phyloP scores from a whole-genome alignment of 2,113 vertebrate genomes.

The Pteruthius melanotis region DNA sequence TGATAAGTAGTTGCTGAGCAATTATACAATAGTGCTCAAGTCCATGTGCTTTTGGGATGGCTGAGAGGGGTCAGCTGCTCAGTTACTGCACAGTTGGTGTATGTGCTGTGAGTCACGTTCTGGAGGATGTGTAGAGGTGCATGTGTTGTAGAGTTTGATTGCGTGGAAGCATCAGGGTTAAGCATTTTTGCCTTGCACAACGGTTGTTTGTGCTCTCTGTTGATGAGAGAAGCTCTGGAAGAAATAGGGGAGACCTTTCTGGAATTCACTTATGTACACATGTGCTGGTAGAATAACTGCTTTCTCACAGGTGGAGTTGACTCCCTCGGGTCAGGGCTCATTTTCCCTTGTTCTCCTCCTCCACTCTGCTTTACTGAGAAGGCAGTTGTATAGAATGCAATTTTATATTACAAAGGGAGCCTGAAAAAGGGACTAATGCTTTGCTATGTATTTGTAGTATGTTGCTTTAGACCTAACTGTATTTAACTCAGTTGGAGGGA shows the following conservation, averaged over 20 bases:
- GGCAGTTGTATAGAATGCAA: neutral
- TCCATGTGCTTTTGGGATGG: neutral
- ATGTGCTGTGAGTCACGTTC: neutral
- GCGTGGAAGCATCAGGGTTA: neutral
- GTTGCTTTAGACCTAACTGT: neutral
- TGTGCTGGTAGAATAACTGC: neutral
- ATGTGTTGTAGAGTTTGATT: neutral
- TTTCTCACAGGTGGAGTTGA: neutral
- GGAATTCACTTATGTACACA: neutral
- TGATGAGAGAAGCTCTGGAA: neutral
- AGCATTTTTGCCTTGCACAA: neutral
- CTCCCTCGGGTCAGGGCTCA: neutral
- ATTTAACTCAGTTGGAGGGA: neutral
- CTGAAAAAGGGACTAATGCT: neutral
- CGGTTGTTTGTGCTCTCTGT: neutral
- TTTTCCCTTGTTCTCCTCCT: neutral
- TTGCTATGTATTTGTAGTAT: neutral
- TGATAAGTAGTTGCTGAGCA: neutral
- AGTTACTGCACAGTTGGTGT: rapidly evolving
- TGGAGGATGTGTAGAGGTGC: neutral
- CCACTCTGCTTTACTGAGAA: neutral
- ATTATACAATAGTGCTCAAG: neutral
- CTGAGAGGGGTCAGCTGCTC: neutral
- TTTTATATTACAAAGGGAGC: neutral
- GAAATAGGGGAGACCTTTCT: neutral